Conservation (phyloP, 2,113 vertebrate species). For the Sylvicapra grimmia region DNA sequence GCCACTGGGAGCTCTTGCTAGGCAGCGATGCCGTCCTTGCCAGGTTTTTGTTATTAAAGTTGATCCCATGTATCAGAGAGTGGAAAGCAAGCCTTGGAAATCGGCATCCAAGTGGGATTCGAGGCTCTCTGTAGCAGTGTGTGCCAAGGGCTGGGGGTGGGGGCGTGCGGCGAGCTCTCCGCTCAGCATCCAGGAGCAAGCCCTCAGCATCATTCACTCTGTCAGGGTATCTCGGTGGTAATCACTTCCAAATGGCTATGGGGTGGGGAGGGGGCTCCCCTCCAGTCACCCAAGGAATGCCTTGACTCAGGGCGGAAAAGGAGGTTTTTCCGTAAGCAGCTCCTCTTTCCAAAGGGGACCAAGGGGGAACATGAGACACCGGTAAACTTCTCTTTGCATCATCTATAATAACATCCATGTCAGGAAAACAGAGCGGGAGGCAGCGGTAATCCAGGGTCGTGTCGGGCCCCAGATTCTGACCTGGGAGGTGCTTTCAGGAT, state of each 20-base stretch:
- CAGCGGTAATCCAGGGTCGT: not conserved
- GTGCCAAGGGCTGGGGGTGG: slow-evolving; percentile 55
- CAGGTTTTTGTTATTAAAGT: slow-evolving; percentile 72
- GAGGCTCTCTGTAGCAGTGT: not conserved
- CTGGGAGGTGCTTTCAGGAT: not conserved
- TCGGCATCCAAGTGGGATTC: slow-evolving; percentile 50
- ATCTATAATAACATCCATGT: slow-evolving; percentile 33
- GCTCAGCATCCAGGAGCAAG: slow-evolving; percentile 42
- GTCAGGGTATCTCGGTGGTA: slow-evolving; percentile 60
- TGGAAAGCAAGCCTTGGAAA: slow-evolving; percentile 62
- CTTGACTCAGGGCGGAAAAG: slow-evolving; percentile 50
- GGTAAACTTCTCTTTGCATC: slow-evolving; percentile 5
- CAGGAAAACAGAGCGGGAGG: not conserved
- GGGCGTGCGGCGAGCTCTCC: not conserved
- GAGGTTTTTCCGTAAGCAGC: slow-evolving; percentile 56
- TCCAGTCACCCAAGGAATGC: slow-evolving; percentile 59
- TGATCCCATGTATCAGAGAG: slow-evolving; percentile 66
- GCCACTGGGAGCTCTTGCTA: slow-evolving; percentile 46
- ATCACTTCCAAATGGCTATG: slow-evolving; percentile 68
- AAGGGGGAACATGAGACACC: slow-evolving; percentile 20
- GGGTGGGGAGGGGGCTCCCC: slow-evolving; percentile 25
- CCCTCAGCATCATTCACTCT: slow-evolving; percentile 62
- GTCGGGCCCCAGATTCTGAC: not conserved
- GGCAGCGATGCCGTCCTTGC: slow-evolving; percentile 52
- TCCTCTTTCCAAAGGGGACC: slow-evolving; percentile 52